phyloP scores from a whole-genome alignment of 2,888 invertebrate species.

The Tenthredo mesomela region DNA sequence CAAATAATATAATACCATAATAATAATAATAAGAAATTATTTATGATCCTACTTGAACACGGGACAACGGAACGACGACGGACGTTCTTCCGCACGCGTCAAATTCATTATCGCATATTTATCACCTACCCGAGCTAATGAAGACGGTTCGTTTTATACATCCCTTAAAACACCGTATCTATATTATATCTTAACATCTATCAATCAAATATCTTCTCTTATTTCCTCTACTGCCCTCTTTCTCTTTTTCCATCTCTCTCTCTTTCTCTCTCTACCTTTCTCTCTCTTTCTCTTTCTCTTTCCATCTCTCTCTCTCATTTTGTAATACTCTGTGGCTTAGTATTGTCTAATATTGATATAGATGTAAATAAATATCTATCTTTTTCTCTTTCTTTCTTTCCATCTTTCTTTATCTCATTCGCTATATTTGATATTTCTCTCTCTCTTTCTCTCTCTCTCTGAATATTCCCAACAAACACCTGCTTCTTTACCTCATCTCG shows the following conservation, averaged over 20 bases:
- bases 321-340: too few species aligned
- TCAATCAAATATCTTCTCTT: constrained; percentile 28
- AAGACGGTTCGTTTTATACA: constrained; percentile 54
- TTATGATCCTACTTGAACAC: constrained; percentile 31
- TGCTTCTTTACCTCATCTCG: background rate
- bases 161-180: constrained; percentile 36
- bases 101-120: constrained; percentile 35
- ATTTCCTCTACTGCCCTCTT: constrained; percentile 43
- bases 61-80: constrained; percentile 22
- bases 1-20: background rate
- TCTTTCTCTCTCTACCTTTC: background rate
- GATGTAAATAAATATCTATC: too few species aligned
- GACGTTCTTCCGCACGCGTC: constrained; percentile 25
- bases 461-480: constrained; percentile 42
- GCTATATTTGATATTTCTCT: constrained; percentile 51
- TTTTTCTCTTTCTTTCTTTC: background rate
- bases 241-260: background rate
- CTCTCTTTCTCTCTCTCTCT: constrained; percentile 27
- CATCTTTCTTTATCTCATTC: background rate
- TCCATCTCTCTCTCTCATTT: background rate
- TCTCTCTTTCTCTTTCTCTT: background rate
- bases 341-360: too few species aligned
- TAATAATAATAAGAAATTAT: constrained; percentile 5
- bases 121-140: constrained; percentile 56
- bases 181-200: background rate